Base-by-base conservation (phyloP, 1,140 invertebrate species). In the Drosophila ercepeae region DNA sequence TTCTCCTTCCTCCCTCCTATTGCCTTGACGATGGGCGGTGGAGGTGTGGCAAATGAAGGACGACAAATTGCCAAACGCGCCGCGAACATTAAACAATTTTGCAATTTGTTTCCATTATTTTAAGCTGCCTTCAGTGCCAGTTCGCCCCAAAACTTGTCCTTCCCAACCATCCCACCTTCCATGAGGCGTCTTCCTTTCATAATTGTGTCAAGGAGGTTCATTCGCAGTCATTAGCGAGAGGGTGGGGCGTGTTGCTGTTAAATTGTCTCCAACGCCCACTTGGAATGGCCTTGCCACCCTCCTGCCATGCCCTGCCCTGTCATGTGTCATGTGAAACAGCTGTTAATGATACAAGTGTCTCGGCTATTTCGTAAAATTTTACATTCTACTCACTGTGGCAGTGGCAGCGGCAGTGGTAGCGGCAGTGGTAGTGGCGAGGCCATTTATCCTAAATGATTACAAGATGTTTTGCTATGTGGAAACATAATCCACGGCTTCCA, bases 201-300 rank as follows among this genome's bases (percentile, higher is more conserved):
- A 84, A 84, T 84, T 84, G 79, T 84, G 79, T 84, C 79, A 84
- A 84, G 79, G 75, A 84, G 79, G 79, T 84, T 84, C 79, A 84
- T 84, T 84, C 79, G 60, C 76, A 75, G 79, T 84, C 79, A 84
- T 84, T 84, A 84, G 79, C 71, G 71, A 39, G 53, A 61, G 48
- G 51, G 57, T 46, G 60, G 57, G 60, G 60, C 49, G 77, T 73
- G 69, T 54, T 48, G 36, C 58, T 73, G 69, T 59, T 63, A 72
- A 76, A 50, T 68, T 67, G 46, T 44, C 58, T n/a, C 44, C 36
- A 46, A 34, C 42, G 39, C 48, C 19, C 49, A 52, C 68, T 39
- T 34, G 19, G n/a, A n/a, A n/a, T n/a, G n/a, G n/a, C n/a, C n/a
- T 14, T 13, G 13, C 25, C 36, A 14, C 34, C 23, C 44, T n/a